A percentile compares a stretch with the other conserved stretches of the same genome.
These are phyloP conservation scores for Armadillidium nasatum DNA, from an alignment of 1,140 invertebrate species.

Conservation along the genomic window DNA sequence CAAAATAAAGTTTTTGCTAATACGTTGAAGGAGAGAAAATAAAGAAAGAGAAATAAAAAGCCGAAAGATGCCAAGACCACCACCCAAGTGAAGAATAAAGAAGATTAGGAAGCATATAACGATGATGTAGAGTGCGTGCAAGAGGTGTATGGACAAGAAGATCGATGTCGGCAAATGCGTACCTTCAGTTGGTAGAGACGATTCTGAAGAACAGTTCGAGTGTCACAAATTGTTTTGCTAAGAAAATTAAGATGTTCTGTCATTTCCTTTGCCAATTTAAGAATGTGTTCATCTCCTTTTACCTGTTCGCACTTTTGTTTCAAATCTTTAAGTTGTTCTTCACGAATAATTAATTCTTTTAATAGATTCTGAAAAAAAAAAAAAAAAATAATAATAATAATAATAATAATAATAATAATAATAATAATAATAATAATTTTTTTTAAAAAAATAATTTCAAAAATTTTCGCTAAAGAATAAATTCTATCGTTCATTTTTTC, in stretches of 20 bases:
- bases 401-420: background rate
- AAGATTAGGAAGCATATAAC: constrained; percentile 16
- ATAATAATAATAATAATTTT: too few relatives aligned
- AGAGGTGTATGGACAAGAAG: constrained; percentile 34
- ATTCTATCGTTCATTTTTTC: too few relatives aligned
- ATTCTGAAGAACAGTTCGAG: constrained; percentile 55
- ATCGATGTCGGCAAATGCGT: constrained; percentile 46
- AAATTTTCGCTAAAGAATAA: too few relatives aligned
- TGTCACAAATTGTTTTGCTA: constrained; percentile 55
- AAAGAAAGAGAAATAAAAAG: constrained; percentile 7
- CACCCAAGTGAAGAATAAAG: constrained; percentile 7
- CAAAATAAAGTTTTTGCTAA: too few relatives aligned
- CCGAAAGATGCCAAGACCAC: constrained; percentile 22
- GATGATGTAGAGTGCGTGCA: background rate
- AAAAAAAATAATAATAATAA: background rate
- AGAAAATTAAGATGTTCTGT: constrained; percentile 56
- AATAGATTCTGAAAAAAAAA: constrained; percentile 50
- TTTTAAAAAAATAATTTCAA: too few relatives aligned
- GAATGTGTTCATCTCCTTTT: constrained; percentile 51
- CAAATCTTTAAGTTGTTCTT: constrained; percentile 58
- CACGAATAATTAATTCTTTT: constrained; percentile 57
- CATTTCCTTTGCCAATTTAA: constrained; percentile 55
- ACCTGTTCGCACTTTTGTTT: constrained; percentile 55
- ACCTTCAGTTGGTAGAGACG: constrained; percentile 57
- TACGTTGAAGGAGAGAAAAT: background rate